Base-by-base conservation (phyloP, 2,888 invertebrate species). In the Eledona agricola region DNA sequence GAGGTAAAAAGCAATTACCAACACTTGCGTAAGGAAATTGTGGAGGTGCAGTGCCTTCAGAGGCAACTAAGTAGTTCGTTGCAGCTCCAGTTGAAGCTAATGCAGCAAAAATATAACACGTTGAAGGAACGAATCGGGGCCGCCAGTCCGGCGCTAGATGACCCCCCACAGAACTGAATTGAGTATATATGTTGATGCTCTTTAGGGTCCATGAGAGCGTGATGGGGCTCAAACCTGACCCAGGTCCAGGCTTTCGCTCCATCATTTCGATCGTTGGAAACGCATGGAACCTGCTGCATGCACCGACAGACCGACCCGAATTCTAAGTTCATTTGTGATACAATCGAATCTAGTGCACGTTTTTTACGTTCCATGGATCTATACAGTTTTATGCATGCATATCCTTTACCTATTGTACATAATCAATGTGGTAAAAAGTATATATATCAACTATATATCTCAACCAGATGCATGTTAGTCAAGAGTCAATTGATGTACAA, bases 1-100 rank as follows among this genome's bases (percentile, higher is more conserved):
- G 87, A 88, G 79, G 88, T 87, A 58, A 88, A 87, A 63, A 86
- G 86, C 57, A 90, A 90, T 74, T 91, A 90, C 76, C 87, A 88
- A 73, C 87, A 88, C 67, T 79, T 91, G 43, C 83, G 89, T 19
- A 86, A 86, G 70, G 90, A 91, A 76, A 82, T 91, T 65, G 81
- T 85, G 64, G 90, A 90, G 69, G 89, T 90, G 59, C 90, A 90
- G 71, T 88, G 88, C 57, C 75, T 90, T 64, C 90, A 90, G 75
- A 83, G 87, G 60, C 89, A 91, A 77, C 81, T 90, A 63, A 88
- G 88, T 20, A 83, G 82, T 53, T 83, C 88, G n/a, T 81, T 90
- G 57, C 84, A 87, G 60, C 79, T 83, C 52, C 90, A 90, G 72
- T 80, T 90, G 67, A 78, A 82, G 28, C 79, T 84, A 62, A 87